Percentiles rank a stretch among this genome's conserved stretches.
Conservation (phyloP, 2,113 vertebrate genomes). For the Megaceryle maxima region DNA sequence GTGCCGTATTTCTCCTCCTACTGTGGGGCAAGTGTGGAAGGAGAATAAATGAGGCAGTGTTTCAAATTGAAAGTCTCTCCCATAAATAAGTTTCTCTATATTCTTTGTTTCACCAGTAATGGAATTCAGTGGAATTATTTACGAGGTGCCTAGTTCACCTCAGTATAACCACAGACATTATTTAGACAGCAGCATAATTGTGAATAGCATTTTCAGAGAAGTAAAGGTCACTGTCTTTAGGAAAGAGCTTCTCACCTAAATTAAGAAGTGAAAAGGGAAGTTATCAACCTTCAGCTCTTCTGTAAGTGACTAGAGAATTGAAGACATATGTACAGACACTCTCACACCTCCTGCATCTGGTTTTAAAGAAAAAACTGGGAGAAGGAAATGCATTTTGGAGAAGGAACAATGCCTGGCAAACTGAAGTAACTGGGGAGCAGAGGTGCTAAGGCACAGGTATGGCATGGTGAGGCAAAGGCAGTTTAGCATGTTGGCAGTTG, state of each 20-base stretch:
- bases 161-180: slow-evolving; percentile 34
- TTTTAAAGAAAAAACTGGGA: not conserved
- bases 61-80: slow-evolving; percentile 2
- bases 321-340: not conserved
- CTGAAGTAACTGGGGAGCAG: not conserved
- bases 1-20: not conserved
- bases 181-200: slow-evolving; percentile 20
- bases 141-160: slow-evolving; percentile 22
- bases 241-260: slow-evolving; percentile 26
- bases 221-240: slow-evolving; percentile 39
- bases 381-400: not conserved
- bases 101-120: slow-evolving; percentile 27
- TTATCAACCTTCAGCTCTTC: not conserved
- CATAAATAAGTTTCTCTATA: not conserved
- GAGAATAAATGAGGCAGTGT: slow-evolving; percentile 3
- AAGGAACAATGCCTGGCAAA: not conserved
- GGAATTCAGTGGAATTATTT: slow-evolving; percentile 34
- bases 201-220: slow-evolving; percentile 39
- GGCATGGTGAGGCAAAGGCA: not conserved
- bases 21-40: not conserved
- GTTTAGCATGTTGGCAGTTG: not conserved
- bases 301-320: not conserved
- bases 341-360: not conserved
- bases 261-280: slow-evolving; percentile 20
- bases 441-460: not conserved